Evolutionary conservation across 2,113 vertebrate species (phyloP), one percentile per base, ranked within the genome.

Genomic region (Ondatra zibethicus): DNA sequence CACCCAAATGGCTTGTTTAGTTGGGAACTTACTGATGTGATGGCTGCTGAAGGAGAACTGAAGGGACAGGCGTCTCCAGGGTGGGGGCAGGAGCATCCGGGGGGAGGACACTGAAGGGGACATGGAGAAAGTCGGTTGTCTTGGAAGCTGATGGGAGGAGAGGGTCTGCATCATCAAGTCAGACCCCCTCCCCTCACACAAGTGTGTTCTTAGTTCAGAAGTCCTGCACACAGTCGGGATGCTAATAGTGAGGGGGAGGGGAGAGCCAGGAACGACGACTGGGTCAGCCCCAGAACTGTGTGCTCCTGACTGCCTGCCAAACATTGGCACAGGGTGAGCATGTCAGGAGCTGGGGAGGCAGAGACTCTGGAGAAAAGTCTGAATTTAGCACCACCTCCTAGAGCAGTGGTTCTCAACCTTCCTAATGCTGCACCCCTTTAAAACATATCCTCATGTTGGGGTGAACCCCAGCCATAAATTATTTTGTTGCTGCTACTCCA

Each of bases 191-290:
- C 63, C 19, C 36, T 45, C 1, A 13, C 47, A 63, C 17, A 25
- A 1, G 0, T 0, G 0, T 25, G 25, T 17, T 21, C 45, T 61
- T 31, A 58, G 21, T 10, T 91, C 42, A 33, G 11, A 39, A 78
- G 45, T 12, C 4, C 39, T 65, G 75, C n/a, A 31, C 82, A 33
- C 25, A 65, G 58, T 39, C 42, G n/a, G 36, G 25, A 29, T 13
- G 23, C 14, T 36, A 17, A 36, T 52, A 39, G 23, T 27, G 4
- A 5, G 36, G 55, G 42, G n/a, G 45, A 50, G 42, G 2, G 13
- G 36, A 25, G 39, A 36, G 31, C 78, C 50, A 23, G 50, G 50
- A 81, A 11, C 33, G 33, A 8, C 19, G 4, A 11, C 8, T 0
- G 1, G 61, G 31, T 5, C 10, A 42, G 1, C 9, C 10, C 23